These are phyloP conservation scores for Zaprionus tsacasi DNA, from an alignment of 1,140 invertebrate species.

Conservation along the genomic window DNA sequence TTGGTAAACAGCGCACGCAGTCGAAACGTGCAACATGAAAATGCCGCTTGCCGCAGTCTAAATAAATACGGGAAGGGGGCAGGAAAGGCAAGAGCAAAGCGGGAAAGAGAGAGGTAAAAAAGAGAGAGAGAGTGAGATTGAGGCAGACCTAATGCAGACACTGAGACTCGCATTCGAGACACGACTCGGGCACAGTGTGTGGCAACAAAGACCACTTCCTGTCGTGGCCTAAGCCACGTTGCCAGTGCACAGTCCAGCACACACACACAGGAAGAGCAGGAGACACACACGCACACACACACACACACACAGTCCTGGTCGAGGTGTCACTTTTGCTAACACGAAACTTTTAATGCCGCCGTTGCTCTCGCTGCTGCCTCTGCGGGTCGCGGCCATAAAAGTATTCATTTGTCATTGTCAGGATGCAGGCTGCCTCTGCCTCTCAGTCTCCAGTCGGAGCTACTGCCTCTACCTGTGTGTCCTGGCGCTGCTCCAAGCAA, in stretches of 20 bases:
- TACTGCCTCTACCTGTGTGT: not conserved
- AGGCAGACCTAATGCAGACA: constrained; percentile 18
- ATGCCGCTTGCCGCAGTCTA: constrained; percentile 44
- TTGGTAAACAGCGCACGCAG: constrained; percentile 74
- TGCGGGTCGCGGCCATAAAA: constrained; percentile 75
- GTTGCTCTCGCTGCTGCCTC: constrained; percentile 24
- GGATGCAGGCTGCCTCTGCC: constrained; percentile 44
- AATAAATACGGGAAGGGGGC: constrained; percentile 57
- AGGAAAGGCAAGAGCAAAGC: not conserved
- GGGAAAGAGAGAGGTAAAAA: not conserved
- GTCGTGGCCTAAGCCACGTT: constrained; percentile 68
- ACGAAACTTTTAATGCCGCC: constrained; percentile 73
- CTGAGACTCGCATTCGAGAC: constrained; percentile 52
- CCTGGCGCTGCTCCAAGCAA: constrained; percentile 20
- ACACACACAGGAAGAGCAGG: not conserved
- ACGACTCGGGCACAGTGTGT: constrained; percentile 54
- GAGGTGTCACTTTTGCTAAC: constrained; percentile 71
- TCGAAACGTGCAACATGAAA: constrained; percentile 27
- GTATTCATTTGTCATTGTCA: constrained; percentile 82
- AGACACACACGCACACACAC: constrained; percentile 4
- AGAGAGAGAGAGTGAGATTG: not conserved
- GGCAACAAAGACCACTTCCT: constrained; percentile 79
- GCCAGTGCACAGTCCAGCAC: constrained; percentile 29
- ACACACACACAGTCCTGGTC: constrained; percentile 30
- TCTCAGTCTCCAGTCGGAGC: not conserved